A percentile compares a stretch with the other conserved stretches of the same genome.
phyloP scores from a whole-genome alignment of 2,888 invertebrate species.

The Ommatoiulus sabulosus region DNA sequence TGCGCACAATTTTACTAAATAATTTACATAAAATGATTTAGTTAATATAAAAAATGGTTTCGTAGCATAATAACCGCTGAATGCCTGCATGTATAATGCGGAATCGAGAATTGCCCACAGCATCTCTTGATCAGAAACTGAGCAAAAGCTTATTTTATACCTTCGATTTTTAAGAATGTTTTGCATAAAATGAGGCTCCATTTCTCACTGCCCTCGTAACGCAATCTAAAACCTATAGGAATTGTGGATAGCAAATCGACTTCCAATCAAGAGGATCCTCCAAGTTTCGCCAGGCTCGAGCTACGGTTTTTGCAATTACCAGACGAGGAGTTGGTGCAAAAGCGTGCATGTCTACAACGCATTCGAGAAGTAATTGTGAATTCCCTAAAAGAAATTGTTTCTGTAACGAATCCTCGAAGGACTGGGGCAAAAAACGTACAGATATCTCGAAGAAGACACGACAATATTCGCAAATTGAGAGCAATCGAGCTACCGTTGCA shows the following conservation, averaged over 20 bases:
- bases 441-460: conserved; percentile 31
- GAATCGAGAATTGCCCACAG: no score
- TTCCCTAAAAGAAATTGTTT: conserved; percentile 37
- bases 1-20: no score
- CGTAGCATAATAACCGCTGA: no score
- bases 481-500: conserved; percentile 14
- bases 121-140: neutral
- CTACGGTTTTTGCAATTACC: neutral
- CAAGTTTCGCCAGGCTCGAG: neutral
- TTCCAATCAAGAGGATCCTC: neutral
- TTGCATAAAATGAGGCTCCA: no score
- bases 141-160: neutral
- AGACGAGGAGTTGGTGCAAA: neutral
- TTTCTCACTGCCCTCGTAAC: no score
- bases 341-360: conserved; percentile 27
- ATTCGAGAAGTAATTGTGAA: conserved; percentile 16
- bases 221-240: neutral
- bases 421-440: neutral
- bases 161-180: neutral
- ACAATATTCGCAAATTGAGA: conserved; percentile 43
- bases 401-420: conserved; percentile 36
- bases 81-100: no score
- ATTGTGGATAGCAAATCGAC: no score
- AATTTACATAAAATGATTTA: no score
- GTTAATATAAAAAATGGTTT: no score